Evolutionary conservation across 1,140 invertebrate species (phyloP).

Genomic region (Laodelphax striatellus): DNA sequence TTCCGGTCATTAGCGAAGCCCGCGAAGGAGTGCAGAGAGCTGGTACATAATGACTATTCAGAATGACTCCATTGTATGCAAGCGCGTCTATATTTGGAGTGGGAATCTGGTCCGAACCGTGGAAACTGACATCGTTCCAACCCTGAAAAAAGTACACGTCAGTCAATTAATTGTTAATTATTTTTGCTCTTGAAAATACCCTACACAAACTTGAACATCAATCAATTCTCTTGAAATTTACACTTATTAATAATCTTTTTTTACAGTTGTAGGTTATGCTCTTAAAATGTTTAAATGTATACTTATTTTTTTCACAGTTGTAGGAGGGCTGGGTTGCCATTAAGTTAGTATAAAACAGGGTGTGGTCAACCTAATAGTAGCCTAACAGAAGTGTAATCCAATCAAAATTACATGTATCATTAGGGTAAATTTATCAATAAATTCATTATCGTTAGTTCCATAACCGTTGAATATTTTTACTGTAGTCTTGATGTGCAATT

Average conservation of each 20-base stretch:
- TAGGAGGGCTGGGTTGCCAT: background rate
- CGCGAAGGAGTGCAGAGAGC: slow-evolving; percentile 44
- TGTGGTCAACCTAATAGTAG: background rate
- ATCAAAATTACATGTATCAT: no score
- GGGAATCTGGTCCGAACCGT: slow-evolving; percentile 46
- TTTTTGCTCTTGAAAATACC: no score
- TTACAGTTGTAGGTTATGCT: background rate
- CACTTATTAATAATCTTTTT: background rate
- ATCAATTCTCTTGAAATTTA: background rate
- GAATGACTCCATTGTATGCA: slow-evolving; percentile 35
- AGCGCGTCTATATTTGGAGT: slow-evolving; percentile 45
- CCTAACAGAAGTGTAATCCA: no score
- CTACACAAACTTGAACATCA: no score
- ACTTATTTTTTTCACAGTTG: background rate
- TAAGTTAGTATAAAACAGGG: background rate
- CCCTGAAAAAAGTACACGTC: slow-evolving; percentile 30
- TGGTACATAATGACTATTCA: slow-evolving; percentile 39
- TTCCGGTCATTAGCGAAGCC: slow-evolving; percentile 42
- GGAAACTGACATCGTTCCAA: slow-evolving; percentile 51
- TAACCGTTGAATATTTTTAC: no score
- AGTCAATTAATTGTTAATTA: background rate
- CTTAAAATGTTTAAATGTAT: background rate
- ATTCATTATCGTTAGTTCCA: no score
- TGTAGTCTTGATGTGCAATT: no score
- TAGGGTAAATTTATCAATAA: no score